Conservation (phyloP, 2,888 invertebrate species). For the Drosophila histrio region DNA sequence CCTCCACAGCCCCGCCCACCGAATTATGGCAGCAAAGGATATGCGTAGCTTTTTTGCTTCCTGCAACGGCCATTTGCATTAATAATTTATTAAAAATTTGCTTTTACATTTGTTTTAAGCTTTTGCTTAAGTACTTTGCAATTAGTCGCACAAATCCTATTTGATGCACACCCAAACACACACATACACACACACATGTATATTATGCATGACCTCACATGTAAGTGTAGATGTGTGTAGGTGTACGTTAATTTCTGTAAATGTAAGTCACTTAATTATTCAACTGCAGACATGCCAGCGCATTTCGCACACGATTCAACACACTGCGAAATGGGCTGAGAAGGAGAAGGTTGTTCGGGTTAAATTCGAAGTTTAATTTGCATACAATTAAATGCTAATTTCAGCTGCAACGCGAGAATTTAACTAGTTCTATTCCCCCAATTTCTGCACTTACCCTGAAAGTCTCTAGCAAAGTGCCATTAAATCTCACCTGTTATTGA, state of each 20-base stretch:
- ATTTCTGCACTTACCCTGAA: background rate
- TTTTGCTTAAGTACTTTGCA: conserved; percentile 83
- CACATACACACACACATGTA: conserved; percentile 21
- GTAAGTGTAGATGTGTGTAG: conserved; percentile 17
- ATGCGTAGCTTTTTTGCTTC: conserved; percentile 8
- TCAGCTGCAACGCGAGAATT: conserved; percentile 38
- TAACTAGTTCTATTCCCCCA: background rate
- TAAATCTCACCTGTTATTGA: background rate
- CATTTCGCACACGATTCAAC: conserved; percentile 39
- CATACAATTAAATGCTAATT: conserved; percentile 74
- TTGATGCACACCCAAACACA: conserved; percentile 44
- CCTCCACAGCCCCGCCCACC: background rate
- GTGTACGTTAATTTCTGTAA: conserved; percentile 74
- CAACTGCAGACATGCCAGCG: conserved; percentile 73
- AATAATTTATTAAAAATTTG: conserved; percentile 81
- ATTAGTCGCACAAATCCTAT: conserved; percentile 82
- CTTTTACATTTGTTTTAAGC: conserved; percentile 81
- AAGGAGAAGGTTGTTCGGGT: background rate
- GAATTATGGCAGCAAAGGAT: background rate
- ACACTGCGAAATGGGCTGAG: conserved; percentile 13
- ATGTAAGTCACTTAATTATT: conserved; percentile 76
- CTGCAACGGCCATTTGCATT: conserved; percentile 57
- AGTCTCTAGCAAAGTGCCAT: background rate
- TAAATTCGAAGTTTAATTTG: conserved; percentile 48
- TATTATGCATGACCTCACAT: conserved; percentile 27